Evolutionary conservation across 2,113 vertebrate species (phyloP), one percentile per base, ranked within the genome.

Genomic region (Cyanoramphus novaezelandiae): DNA sequence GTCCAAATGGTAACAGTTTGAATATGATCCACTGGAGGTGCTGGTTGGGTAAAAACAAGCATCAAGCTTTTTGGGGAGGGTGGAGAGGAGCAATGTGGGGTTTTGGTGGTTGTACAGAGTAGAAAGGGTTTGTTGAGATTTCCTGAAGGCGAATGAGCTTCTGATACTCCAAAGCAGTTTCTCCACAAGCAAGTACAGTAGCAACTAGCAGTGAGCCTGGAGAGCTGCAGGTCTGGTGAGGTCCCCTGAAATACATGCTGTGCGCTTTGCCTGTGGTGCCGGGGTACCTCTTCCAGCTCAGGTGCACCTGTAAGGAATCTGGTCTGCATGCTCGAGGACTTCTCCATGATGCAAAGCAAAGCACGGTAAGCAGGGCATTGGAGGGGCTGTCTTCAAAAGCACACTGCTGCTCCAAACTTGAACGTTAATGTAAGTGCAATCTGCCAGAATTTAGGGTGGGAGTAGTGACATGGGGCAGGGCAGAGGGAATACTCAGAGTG

Each of bases 301-400:
- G 24, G n/a, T 79, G 50, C 1, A 1, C 23, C 23, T 35, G 55
- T 50, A 28, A 41, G 59, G 39, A 47, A 5, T 28, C 39, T 14
- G 5, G 3, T 41, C 53, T n/a, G 24, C 0, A 0, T 2, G 4
- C 69, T 14, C 1, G 1, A 39, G 15, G 13, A 13, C 52, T 55
- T 67, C 35, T 78, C 46, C 2, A 1, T 12, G 59, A 5, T 6
- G n/a, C 76, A 20, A 9, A 62, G 39, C 41, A 41, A 39, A 29
- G 49, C 37, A 2, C 3, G 3, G n/a, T 23, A 5, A 49, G 41
- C 8, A 41, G 33, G 35, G 18, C 4, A 0, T 18, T 33, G 4
- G 43, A 44, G 49, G 41, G 62, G 10, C 67, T 74, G 52, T 8
- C 82, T 69, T 67, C 72, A 62, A 18, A 29, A 69, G 25, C 4